Conservation (phyloP, 2,888 invertebrate genomes). For the Amiota mariae region DNA sequence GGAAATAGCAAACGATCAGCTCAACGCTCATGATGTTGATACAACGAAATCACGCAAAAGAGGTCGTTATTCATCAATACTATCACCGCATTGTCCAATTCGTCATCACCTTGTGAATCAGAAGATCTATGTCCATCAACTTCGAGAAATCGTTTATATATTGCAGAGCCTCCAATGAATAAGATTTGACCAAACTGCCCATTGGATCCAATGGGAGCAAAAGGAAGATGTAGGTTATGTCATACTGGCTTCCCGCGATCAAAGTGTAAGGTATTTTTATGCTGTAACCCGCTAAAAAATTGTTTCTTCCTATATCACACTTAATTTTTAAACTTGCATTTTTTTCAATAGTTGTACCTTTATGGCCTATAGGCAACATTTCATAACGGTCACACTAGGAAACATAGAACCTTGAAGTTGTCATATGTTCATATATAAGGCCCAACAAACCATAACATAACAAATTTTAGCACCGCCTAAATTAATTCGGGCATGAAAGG, state of each 20-base stretch:
- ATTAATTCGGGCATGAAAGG: background rate
- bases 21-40: no score
- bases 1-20: no score
- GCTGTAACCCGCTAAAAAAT: slow-evolving; percentile 20
- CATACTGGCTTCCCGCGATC: background rate
- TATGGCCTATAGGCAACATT: background rate
- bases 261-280: background rate
- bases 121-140: slow-evolving; percentile 11
- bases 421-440: slow-evolving; percentile 17
- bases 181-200: background rate
- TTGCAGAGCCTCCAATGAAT: background rate
- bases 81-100: background rate
- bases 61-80: slow-evolving; percentile 22
- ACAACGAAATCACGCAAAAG: slow-evolving; percentile 17
- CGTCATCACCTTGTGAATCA: slow-evolving; percentile 11
- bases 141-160: background rate
- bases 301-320: slow-evolving; percentile 13
- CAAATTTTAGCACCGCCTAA: no score
- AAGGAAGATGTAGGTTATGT: background rate
- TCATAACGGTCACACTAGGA: slow-evolving; percentile 15
- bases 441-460: background rate
- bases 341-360: background rate
- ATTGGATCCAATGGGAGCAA: slow-evolving; percentile 26
- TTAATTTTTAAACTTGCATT: background rate
- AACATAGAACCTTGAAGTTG: slow-evolving; percentile 19